Evolutionary conservation across 2,888 invertebrate genomes (phyloP).

Genomic region (Callinectes sapidus): DNA sequence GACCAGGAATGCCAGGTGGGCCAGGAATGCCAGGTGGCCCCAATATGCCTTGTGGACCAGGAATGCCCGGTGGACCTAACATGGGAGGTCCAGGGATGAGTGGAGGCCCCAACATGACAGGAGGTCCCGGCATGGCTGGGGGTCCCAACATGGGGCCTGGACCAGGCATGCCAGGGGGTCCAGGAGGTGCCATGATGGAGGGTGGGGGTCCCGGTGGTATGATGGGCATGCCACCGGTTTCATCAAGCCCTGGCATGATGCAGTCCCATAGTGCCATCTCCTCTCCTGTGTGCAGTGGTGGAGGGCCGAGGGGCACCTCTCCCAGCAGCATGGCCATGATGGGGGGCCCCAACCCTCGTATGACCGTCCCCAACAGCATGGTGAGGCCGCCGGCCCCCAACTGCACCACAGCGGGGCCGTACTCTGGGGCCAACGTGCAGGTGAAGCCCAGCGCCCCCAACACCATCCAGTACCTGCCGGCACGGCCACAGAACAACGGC

Average conservation of each 20-base stretch:
- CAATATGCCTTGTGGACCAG: constrained; percentile 55
- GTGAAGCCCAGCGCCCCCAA: constrained; percentile 98
- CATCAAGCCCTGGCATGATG: constrained; percentile 68
- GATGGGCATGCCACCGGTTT: constrained; percentile 70
- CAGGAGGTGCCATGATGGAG: constrained; percentile 61
- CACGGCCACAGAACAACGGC: constrained; percentile 88
- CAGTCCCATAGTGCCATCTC: constrained; percentile 59
- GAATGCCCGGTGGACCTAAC: constrained; percentile 70
- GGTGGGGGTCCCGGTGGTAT: constrained; percentile 49
- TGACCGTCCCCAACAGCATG: constrained; percentile 79
- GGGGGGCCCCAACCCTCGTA: constrained; percentile 75
- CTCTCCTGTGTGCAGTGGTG: constrained; percentile 66
- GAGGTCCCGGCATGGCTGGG: constrained; percentile 65
- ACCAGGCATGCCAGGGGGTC: constrained; percentile 78
- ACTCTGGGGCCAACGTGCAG: constrained; percentile 73
- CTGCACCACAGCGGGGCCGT: constrained; percentile 74
- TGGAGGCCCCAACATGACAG: constrained; percentile 54
- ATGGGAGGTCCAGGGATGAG: constrained; percentile 73
- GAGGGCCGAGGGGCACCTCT: constrained; percentile 65
- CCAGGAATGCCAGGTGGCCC: constrained; percentile 54
- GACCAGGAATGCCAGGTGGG: constrained; percentile 47
- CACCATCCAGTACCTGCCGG: constrained; percentile 97
- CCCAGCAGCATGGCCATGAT: constrained; percentile 71
- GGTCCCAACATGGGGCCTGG: constrained; percentile 73
- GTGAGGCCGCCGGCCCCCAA: constrained; percentile 79